Base-by-base conservation (phyloP, 2,888 invertebrate species). In the Netelia fuscicornis region DNA sequence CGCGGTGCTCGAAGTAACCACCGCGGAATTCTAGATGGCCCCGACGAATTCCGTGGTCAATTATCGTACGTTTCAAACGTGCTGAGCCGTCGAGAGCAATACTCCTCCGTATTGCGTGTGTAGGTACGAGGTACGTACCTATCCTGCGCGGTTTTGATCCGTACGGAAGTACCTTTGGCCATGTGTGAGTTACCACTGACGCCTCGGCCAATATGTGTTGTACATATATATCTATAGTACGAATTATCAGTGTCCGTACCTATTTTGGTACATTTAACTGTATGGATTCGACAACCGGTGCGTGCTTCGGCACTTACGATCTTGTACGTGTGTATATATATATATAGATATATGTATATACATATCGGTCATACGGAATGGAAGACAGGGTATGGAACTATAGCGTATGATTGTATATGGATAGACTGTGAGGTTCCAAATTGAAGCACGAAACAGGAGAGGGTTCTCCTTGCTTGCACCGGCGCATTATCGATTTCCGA, bases 401-500 rank as follows among this genome's bases (percentile, higher is more conserved):
- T 48, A 48, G 5, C 13, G 17, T 58, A 58, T 58, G 58, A 58
- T 58, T 58, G 58, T 58, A 9, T 9, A 20, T 17, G 10, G 58
- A 58, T 10, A 58, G 20, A 10, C 58, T 20, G 58, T 48, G 48
- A 13, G 13, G 11, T 48, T 58, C 11, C 58, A 58, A 58, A 20
- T 17, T 23, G 17, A 10, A 58, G 58, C 58, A 37, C 17, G 20
- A 58, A 58, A 58, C 20, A 17, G 48, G 58, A 52, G 75, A 67
- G 44, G 64, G 62, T 71, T 58, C 48, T 78, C 76, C 58, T 70
- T 76, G 71, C 76, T 71, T 71, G 77, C 67, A 75, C 65, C 68
- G 71, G 76, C 83, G 85, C 65, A 84, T 87, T 87, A 89, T 91
- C 89, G 91, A 92, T 91, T 90, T 88, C 86, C 89, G 87, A 91